These are phyloP conservation scores for Tetrax tetrax DNA, from an alignment of 2,113 vertebrate species.

Conservation along the genomic window DNA sequence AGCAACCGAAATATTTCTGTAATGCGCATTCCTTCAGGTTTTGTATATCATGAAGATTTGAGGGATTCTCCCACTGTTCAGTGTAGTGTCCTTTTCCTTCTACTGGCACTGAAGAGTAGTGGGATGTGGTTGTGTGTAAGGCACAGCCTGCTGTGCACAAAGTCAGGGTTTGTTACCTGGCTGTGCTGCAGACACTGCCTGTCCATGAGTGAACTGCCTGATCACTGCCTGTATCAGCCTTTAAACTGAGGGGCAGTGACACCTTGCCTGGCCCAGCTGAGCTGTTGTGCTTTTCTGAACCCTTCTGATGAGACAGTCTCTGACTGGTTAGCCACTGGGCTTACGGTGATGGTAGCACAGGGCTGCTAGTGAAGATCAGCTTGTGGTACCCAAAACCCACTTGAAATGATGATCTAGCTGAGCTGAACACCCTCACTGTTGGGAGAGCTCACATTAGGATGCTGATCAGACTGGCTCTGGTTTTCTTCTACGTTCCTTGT, in stretches of 20 bases:
- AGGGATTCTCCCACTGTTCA: neutral
- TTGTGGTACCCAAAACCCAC: neutral
- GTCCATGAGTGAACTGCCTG: fast-evolving
- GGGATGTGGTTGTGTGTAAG: neutral
- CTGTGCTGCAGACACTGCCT: neutral
- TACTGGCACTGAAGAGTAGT: neutral
- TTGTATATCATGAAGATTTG: neutral
- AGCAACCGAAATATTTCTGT: constrained; percentile 44
- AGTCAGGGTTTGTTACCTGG: neutral
- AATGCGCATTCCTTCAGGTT: constrained; percentile 15
- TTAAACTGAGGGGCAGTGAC: neutral
- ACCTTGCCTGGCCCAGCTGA: neutral
- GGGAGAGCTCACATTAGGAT: neutral
- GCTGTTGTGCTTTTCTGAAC: neutral
- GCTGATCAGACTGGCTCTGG: neutral
- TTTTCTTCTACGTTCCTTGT: neutral
- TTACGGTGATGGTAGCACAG: neutral
- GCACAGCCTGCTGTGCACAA: neutral
- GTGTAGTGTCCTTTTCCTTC: neutral
- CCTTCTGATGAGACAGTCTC: neutral
- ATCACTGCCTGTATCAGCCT: neutral
- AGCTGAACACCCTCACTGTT: neutral
- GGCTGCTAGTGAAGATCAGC: neutral
- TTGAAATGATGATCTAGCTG: neutral
- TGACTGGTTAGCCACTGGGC: neutral